These are phyloP conservation scores for Strigamia crassipes DNA, from an alignment of 2,888 invertebrate genomes.

Conservation along the genomic window DNA sequence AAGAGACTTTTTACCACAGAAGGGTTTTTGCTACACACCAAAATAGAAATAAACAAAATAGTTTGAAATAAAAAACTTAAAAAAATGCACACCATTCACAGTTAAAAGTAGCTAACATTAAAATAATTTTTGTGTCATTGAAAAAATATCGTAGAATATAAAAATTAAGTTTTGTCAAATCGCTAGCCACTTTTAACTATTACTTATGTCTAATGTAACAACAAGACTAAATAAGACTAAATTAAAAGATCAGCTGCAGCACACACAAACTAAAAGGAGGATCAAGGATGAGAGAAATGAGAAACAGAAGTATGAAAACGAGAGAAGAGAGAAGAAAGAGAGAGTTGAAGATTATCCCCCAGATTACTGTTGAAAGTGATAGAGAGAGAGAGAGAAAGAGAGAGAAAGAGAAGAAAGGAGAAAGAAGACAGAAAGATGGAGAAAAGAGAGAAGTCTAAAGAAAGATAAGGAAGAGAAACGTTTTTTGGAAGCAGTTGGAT, in stretches of 20 bases:
- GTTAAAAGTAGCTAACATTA: neutral
- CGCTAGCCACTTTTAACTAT: conserved; percentile 4
- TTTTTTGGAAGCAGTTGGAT: conserved; percentile 43
- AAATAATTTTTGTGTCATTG: neutral
- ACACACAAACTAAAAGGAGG: conserved; percentile 39
- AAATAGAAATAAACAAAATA: conserved; percentile 12
- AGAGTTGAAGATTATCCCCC: neutral
- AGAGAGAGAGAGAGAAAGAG: neutral
- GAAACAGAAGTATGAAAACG: conserved; percentile 1
- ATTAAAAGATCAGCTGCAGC: conserved; percentile 28
- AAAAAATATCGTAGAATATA: neutral
- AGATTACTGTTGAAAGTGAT: conserved; percentile 4
- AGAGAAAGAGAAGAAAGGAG: neutral
- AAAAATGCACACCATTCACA: conserved; percentile 34
- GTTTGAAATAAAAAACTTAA: conserved; percentile 4
- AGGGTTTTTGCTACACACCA: conserved; percentile 42
- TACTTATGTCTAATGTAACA: conserved; percentile 21
- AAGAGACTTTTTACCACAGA: conserved; percentile 16
- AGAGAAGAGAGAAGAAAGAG: neutral
- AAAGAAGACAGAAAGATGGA: neutral
- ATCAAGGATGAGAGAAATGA: conserved; percentile 26
- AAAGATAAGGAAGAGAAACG: conserved; percentile 5
- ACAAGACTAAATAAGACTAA: conserved; percentile 15
- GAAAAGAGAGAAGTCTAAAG: neutral
- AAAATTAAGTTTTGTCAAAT: neutral